Evolutionary conservation across 2,797 vertebrate genomes (phyloP), one percentile per base, ranked within the genome.

Genomic region (Alosa sapidissima): DNA sequence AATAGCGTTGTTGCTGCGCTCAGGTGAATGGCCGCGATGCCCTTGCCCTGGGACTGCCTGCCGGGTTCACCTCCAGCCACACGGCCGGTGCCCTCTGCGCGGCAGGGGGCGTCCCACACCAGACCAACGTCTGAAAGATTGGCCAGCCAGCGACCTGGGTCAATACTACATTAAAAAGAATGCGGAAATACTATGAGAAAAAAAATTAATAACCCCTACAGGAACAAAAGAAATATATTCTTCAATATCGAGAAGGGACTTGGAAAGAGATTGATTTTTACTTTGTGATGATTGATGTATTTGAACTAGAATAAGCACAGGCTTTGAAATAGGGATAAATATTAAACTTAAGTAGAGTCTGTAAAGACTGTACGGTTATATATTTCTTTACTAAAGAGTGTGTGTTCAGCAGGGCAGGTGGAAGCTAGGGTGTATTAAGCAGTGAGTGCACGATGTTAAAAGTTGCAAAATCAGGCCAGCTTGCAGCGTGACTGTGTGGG

Each of bases 11-110:
- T 36, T 72, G 72, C 72, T 47, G 72, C 41, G 41, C 36, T 47
- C 72, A 78, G 72, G 72, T 78, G 72, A 78, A 13, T 16, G 72
- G 72, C 72, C 2, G 41, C 8, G 14, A 36, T 47, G 72, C 41
- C 72, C 72, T 78, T 78, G 72, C 72, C 72, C 72, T 21, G 72
- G 72, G 72, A 78, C 72, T 78, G 36, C 72, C 72, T 8, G 19
- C 72, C 8, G 72, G 72, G 72, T 21, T 47, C 41, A 78, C 72
- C 72, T 47, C 72, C 41, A 47, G 72, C 72, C 72, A 45, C 21
- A 16, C 6, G 6, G 28, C 5, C 72, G 5, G 13, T 75, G 68
- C 68, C 68, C 68, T 75, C 68, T 19, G 72, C 13, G 21, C 19
- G 2, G 36, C 68, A 75, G 68, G 68, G 36, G 5, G 45, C 2